Percentiles rank a stretch among this genome's conserved stretches.
These are phyloP conservation scores for Phytoseiulus persimilis DNA, from an alignment of 2,888 invertebrate species.

Conservation along the genomic window DNA sequence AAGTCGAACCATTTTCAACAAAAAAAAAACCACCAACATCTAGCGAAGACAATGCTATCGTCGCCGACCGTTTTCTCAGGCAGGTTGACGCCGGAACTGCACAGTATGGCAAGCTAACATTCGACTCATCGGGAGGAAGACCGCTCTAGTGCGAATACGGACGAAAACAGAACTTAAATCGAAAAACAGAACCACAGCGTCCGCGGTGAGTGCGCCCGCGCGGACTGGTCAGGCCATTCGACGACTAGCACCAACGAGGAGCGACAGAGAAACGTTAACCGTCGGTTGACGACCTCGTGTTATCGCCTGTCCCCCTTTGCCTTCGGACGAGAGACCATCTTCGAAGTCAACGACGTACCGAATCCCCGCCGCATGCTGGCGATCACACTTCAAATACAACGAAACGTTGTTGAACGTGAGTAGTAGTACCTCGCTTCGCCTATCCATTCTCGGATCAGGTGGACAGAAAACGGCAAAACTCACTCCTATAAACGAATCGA, in stretches of 20 bases:
- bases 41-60: conserved; percentile 38
- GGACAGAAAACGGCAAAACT: too few species aligned
- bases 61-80: conserved; percentile 37
- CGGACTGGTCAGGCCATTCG: not conserved
- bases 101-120: conserved; percentile 31
- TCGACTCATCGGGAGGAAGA: not conserved
- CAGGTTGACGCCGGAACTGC: conserved; percentile 36
- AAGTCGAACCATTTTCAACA: not conserved
- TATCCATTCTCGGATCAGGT: too few species aligned
- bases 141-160: not conserved
- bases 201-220: not conserved
- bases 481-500: too few species aligned
- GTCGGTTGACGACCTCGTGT: not conserved
- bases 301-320: not conserved
- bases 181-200: not conserved
- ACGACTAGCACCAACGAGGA: not conserved
- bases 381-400: not conserved
- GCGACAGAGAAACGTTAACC: not conserved
- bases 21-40: conserved; percentile 10
- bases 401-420: conserved; percentile 5
- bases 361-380: not conserved
- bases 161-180: not conserved
- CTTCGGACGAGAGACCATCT: not conserved
- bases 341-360: not conserved
- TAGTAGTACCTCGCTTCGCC: not conserved